Evolutionary conservation across 2,888 invertebrate species (phyloP), one percentile per base, ranked within the genome.

Genomic region (Tachystola acroxantha): DNA sequence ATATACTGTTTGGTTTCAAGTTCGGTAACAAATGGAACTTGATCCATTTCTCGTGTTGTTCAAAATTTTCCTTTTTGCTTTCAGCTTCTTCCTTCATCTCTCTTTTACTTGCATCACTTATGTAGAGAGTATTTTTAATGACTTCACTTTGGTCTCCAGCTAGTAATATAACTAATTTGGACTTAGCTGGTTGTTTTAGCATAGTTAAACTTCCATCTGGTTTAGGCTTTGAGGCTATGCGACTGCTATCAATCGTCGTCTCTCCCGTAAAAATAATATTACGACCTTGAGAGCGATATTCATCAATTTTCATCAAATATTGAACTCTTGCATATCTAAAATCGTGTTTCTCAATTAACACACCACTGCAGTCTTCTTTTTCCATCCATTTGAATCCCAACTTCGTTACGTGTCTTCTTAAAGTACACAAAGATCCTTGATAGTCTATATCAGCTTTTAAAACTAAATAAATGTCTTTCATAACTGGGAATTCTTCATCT

Each of bases 301-400:
- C 45, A 33, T 58, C 59, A n/a, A 62, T 49, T 46, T 53, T 51
- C 7, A 51, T 56, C 33, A 59, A 47, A 39, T 56, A 62, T 20
- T 59, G 61, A 28, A 58, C 50, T 32, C 61, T 53, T 7, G 48
- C 39, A 27, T 48, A 62, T 42, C 59, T 45, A 13, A 48, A 40
- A 19, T 59, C 59, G 38, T 62, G 61, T 51, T 58, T 62, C 14
- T 59, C 59, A 28, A 61, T 46, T 10, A 59, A 36, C 32, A 61
- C 50, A 32, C 53, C 57, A 25, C 50, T 59, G 26, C 49, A 57
- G 29, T 59, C 56, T n/a, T 55, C 57, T 35, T 54, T 59, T 16
- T 55, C 59, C 35, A 56, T 52, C 61, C 61, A 58, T 46, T 53
- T 57, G 35, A 62, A 59, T 11, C 59, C 61, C 22, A 61, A 43